Evolutionary conservation across 2,888 invertebrate species (phyloP), one percentile per base, ranked within the genome.

Genomic region (Chirona hameri): DNA sequence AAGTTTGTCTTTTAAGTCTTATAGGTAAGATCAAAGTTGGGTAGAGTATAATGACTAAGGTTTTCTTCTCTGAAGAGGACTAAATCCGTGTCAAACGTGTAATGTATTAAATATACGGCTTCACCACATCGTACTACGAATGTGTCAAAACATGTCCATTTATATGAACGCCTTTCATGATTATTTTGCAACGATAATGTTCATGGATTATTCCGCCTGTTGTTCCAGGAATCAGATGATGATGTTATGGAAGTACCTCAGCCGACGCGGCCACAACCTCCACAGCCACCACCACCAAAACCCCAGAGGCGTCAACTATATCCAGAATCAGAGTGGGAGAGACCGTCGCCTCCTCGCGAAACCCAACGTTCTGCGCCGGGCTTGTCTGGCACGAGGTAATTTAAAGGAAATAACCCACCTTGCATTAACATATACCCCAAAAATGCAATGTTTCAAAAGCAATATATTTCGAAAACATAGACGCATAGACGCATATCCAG

Each of bases 311-410:
- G 12, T 12, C 21, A 21, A 24, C 24, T 76, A 39, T 76, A 76
- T 27, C 76, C 76, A 24, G 76, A 76, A 2, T 76, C 76, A 10
- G 76, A 76, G 46, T 76, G 76, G 76, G 76, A 76, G 46, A 39
- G 76, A 24, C 76, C 76, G 10, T 76, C 76, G 24, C 76, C 76
- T 21, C 76, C 76, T 1, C 76, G 76, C 9, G 76, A 76, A 7
- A 24, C n/a, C 0, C 76, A 39, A 24, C 7, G 14, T 24, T 76
- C 76, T 7, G 39, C 76, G 1, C 27, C 76, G 2, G 39, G 76
- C n/a, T 76, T 46, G 10, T 76, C 76, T 1, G 27, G 39, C 46
- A 46, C 39, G 24, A 76, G 76, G 76, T 46, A 24, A 52, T 52
- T 52, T 52, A 52, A 52, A 15, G 12, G 12, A 52, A 52, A 15